Base-by-base conservation (phyloP, 2,113 vertebrate genomes). In the Noturus placidus region DNA sequence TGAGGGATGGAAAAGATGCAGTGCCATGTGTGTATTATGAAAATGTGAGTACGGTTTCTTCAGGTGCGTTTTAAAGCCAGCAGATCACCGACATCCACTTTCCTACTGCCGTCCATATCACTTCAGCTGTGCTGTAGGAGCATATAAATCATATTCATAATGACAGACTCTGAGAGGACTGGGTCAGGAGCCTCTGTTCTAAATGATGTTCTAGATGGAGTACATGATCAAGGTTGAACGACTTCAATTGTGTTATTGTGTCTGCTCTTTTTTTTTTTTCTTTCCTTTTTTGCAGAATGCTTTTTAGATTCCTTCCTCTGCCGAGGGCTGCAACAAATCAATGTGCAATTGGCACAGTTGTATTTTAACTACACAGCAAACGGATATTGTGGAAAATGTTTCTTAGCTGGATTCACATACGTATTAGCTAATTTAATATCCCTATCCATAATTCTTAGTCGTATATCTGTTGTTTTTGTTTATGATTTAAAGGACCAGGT, bases 11-110 rank as follows among this genome's bases (percentile, higher is more conserved):
- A 17, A 97, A 96, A 90, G 93, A 96, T 74, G 93, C 88, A 2
- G 92, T 98, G 87, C 94, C 96, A 50, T 99, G 97, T 61, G 92
- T 97, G 63, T 99, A 97, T 93, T 99, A 97, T 88, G 98, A 99
- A 96, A 98, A 95, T 54, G 98, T 99, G 92, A 97, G 97, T 97
- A 69, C 59, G 3, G 25, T 10, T 67, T 46, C 1, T 82, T 30
- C 57, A 25, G 30, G 1, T 90, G 85, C 13, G n/a, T 79, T 76
- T 79, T 56, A 56, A 54, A 80, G n/a, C 30, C 82, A 54, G 15
- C 52, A 72, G 19, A 65, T 46, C 78, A 72, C 10, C n/a, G 27
- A 10, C 30, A 25, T 13, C 35, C 59, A 61, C 69, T 78, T 52
- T 30, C 25, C 13, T 59, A 59, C 13, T 27, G 63, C 3, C 15